Evolutionary conservation across 1,140 invertebrate genomes (phyloP), one percentile per base, ranked within the genome.

Genomic region (Ips nitidus): DNA sequence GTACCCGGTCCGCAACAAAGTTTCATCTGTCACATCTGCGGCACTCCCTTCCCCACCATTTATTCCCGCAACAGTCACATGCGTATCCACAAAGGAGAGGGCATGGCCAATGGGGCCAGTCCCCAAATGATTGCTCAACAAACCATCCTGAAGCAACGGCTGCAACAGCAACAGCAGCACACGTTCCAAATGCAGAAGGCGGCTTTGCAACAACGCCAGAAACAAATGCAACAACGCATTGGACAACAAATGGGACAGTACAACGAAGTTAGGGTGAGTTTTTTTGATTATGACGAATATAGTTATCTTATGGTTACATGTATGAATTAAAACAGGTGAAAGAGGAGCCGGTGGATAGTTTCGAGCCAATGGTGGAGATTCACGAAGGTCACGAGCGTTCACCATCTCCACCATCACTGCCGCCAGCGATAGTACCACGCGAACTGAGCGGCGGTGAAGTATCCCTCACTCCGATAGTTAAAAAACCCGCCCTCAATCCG

Each of bases 61-160:
- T 76, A 79, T 53, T 81, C 80, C 0, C 68, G 80, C 39, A 81
- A 81, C 50, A 79, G 77, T 64, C 80, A 80, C 67, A 81, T 80
- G 79, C 57, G 79, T 6, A 78, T 80, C 5, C 79, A 80, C 58
- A 80, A 79, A 68, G 74, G 71, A 4, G 73, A 74, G 66, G 70
- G 57, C 37, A 1, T n/a, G 5, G 4, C 59, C 8, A 36, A 22
- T 41, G 45, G 45, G 3, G 22, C 37, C 1, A 52, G 39, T 39
- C 69, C 61, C 1, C 61, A 70, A 45, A 60, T 66, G 69, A 56
- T 62, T 3, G 40, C 43, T 43, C 67, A 69, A 41, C 67, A 68
- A 58, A 70, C 63, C 38, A 70, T 70, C 5, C 41, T 70, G 45
- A 70, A 64, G 50, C 61, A 69, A n/a, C 59, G 67, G 3, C 37